Evolutionary conservation across 2,113 vertebrate genomes (phyloP).

Genomic region (Pelvicachromis taeniatus): DNA sequence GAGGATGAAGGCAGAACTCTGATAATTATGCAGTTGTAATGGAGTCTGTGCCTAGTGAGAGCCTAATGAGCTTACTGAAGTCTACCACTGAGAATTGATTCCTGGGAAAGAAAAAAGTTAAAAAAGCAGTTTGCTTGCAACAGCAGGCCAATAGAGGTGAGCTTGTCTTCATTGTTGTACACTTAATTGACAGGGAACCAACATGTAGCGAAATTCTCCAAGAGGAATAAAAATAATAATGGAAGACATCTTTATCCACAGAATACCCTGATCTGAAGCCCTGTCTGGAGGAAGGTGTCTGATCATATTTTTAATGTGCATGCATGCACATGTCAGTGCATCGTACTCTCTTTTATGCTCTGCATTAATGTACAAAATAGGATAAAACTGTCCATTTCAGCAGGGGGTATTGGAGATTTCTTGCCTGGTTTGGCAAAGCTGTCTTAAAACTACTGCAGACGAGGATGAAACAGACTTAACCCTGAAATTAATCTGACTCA

Average conservation of each 20-base stretch:
- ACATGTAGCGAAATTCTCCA: slow-evolving; percentile 49
- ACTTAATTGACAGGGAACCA: slow-evolving; percentile 71
- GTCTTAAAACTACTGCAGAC: slow-evolving; percentile 12
- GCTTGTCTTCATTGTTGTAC: slow-evolving; percentile 70
- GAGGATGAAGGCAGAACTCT: slow-evolving; percentile 61
- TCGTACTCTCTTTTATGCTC: background rate
- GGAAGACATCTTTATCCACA: slow-evolving; percentile 49
- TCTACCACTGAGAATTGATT: slow-evolving; percentile 76
- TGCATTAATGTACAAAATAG: slow-evolving; percentile 25
- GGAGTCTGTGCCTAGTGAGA: slow-evolving; percentile 67
- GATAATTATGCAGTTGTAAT: slow-evolving; percentile 74
- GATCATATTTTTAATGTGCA: slow-evolving; percentile 20
- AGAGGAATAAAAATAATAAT: slow-evolving; percentile 66
- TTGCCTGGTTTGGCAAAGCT: slow-evolving; percentile 2
- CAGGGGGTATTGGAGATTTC: slow-evolving; percentile 16
- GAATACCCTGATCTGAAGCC: slow-evolving; percentile 38
- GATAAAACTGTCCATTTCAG: slow-evolving; percentile 36
- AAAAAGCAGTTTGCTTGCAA: slow-evolving; percentile 31
- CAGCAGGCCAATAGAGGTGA: slow-evolving; percentile 62
- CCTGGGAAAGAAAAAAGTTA: slow-evolving; percentile 20
- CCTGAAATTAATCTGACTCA: slow-evolving; percentile 45
- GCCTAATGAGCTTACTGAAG: slow-evolving; percentile 77
- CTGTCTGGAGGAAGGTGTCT: slow-evolving; percentile 24
- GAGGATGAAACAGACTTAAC: slow-evolving; percentile 40
- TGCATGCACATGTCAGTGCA: background rate